Conservation (phyloP, 2,797 vertebrate genomes). For the Pelodytes ibericus region DNA sequence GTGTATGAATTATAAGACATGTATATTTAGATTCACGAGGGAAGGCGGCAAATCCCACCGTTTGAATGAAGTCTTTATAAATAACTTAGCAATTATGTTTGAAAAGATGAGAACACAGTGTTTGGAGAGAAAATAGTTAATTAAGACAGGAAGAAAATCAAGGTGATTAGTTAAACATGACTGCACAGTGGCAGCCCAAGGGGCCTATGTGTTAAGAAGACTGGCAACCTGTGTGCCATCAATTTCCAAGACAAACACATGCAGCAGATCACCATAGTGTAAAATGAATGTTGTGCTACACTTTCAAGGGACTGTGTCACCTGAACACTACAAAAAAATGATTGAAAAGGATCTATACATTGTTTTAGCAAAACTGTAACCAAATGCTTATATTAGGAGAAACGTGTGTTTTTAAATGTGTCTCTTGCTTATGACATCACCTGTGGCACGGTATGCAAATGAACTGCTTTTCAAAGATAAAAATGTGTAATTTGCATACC, state of each 20-base stretch:
- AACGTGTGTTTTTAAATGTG: too few relatives aligned
- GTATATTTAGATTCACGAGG: conserved; percentile 66
- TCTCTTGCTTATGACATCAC: too few relatives aligned
- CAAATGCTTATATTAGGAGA: too few relatives aligned
- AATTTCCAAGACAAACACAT: background rate
- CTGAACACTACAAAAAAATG: too few relatives aligned
- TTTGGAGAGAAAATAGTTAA: conserved; percentile 13
- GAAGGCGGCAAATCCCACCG: conserved; percentile 58
- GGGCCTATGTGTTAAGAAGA: background rate
- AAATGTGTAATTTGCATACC: too few relatives aligned
- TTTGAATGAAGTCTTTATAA: conserved; percentile 67
- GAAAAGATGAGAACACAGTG: conserved; percentile 45
- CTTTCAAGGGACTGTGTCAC: too few relatives aligned
- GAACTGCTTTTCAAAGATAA: too few relatives aligned
- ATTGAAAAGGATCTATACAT: too few relatives aligned
- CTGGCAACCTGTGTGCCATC: background rate
- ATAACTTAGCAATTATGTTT: conserved; percentile 63
- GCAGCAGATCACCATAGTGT: background rate
- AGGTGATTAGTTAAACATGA: background rate
- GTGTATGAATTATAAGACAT: conserved; percentile 67
- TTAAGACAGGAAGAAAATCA: conserved; percentile 8
- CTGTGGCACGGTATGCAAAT: too few relatives aligned
- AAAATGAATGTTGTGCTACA: background rate
- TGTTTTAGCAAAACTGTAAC: too few relatives aligned
- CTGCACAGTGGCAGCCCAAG: background rate